Evolutionary conservation across 2,888 invertebrate genomes (phyloP).

Genomic region (Subacronicta megacephala): DNA sequence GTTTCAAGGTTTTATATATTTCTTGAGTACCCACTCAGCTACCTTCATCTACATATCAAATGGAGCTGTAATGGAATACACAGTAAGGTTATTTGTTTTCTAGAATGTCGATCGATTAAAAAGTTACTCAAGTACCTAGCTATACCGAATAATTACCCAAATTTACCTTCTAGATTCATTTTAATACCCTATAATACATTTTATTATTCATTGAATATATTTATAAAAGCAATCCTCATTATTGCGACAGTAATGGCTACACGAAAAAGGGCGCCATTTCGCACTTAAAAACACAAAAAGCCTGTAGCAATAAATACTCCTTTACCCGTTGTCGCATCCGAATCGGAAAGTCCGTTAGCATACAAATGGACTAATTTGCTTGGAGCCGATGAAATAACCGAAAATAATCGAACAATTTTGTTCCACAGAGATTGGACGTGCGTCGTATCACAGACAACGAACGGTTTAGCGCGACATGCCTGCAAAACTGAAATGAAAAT

Average conservation of each 20-base stretch:
- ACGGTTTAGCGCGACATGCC: background rate
- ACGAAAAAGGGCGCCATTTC: slow-evolving; percentile 19
- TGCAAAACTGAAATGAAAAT: slow-evolving; percentile 19
- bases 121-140: no score
- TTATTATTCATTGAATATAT: background rate
- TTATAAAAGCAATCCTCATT: background rate
- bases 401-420: slow-evolving; percentile 48
- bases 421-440: slow-evolving; percentile 26
- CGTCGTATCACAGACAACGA: slow-evolving; percentile 7
- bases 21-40: slow-evolving; percentile 23
- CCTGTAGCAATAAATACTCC: slow-evolving; percentile 42
- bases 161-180: no score
- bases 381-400: slow-evolving; percentile 36
- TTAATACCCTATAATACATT: no score
- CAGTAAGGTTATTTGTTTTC: no score
- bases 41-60: slow-evolving; percentile 22
- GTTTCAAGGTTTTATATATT: slow-evolving; percentile 53
- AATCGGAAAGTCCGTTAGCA: slow-evolving; percentile 59
- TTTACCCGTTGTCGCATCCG: slow-evolving; percentile 51
- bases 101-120: no score
- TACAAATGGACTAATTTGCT: slow-evolving; percentile 62
- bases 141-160: no score
- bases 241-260: slow-evolving; percentile 14
- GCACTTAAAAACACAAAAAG: slow-evolving; percentile 31
- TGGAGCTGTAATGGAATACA: slow-evolving; percentile 2